A percentile compares a stretch with the other conserved stretches of the same genome.
phyloP scores from a whole-genome alignment of 2,888 invertebrate species.

The Megastigmus dorsalis region DNA sequence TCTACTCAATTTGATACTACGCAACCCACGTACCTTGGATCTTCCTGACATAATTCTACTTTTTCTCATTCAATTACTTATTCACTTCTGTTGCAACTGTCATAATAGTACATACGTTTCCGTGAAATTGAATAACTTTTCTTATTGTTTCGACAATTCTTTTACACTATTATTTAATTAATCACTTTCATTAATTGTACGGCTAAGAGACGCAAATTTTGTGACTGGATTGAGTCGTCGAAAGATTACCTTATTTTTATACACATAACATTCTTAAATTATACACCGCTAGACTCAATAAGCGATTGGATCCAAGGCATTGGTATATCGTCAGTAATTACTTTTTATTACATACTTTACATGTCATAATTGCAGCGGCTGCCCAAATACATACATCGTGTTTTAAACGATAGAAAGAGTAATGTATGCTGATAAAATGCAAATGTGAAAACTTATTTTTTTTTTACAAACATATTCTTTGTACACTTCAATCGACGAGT shows the following conservation, averaged over 20 bases:
- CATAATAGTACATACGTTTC: slow-evolving; percentile 25
- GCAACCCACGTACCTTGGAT: slow-evolving; percentile 49
- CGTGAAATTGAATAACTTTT: slow-evolving; percentile 18
- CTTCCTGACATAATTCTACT: slow-evolving; percentile 18
- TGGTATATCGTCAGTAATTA: slow-evolving; percentile 61
- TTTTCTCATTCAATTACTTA: neutral
- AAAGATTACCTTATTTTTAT: slow-evolving; percentile 48
- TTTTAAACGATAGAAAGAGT: slow-evolving; percentile 47
- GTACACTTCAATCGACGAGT: slow-evolving; percentile 50
- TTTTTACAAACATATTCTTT: slow-evolving; percentile 49
- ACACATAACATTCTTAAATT: slow-evolving; percentile 51
- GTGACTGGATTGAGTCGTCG: slow-evolving; percentile 48
- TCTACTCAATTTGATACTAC: slow-evolving; percentile 34
- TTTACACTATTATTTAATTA: slow-evolving; percentile 19
- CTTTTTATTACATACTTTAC: slow-evolving; percentile 62
- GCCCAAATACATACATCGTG: slow-evolving; percentile 54
- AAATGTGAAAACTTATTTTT: slow-evolving; percentile 40
- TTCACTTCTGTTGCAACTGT: slow-evolving; percentile 1
- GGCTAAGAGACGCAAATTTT: slow-evolving; percentile 55
- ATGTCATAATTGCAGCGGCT: slow-evolving; percentile 60
- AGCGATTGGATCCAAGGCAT: slow-evolving; percentile 68
- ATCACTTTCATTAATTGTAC: slow-evolving; percentile 31
- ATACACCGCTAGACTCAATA: slow-evolving; percentile 56
- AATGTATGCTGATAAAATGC: slow-evolving; percentile 49
- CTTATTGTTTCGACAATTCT: too few species aligned